Base-by-base conservation (phyloP, 2,797 vertebrate species). In the Micrastur ruficollis region DNA sequence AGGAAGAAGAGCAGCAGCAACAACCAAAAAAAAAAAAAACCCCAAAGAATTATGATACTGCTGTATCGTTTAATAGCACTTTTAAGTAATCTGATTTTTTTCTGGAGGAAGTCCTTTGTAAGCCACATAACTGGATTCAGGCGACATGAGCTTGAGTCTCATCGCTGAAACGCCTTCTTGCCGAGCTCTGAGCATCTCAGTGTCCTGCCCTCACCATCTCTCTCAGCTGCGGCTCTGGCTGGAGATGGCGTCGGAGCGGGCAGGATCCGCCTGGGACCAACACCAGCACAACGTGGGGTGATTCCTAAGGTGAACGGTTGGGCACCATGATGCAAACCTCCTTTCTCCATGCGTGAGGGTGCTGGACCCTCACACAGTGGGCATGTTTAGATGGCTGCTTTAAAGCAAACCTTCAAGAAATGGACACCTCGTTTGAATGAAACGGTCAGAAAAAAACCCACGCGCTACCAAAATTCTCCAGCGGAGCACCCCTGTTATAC, bases 401-500 rank as follows among this genome's bases (percentile, higher is more conserved):
- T 42, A 36, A 83, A 80, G 44, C 16, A 76, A 81, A 76, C n/a
- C 44, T 86, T 80, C 2, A 15, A 66, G 61, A 81, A 90, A 27
- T 2, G 11, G 36, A 67, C 34, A 21, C 32, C 72, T 62, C 3
- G 1, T 21, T 76, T 62, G 66, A 81, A 80, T 9, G 61, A 81
- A 93, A 58, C 0, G 0, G 56, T 67, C 21, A 47, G 22, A 20
- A 70, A 61, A 76, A 87, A 68, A 87, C 8, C 61, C 53, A 8
- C 21, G 31, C 13, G 29, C 71, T 87, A 29, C 49, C 81, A 42
- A 78, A 92, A 83, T 52, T 67, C 82, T 94, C 71, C 27, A 21
- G 63, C 32, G 81, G 63, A 90, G 49, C 56, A 55, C 74, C 72
- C 38, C 53, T 61, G 22, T 97, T 97, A 97, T 78, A 82, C 97